These are phyloP conservation scores for Sander lucioperca DNA, from an alignment of 2,113 vertebrate species.

Conservation along the genomic window DNA sequence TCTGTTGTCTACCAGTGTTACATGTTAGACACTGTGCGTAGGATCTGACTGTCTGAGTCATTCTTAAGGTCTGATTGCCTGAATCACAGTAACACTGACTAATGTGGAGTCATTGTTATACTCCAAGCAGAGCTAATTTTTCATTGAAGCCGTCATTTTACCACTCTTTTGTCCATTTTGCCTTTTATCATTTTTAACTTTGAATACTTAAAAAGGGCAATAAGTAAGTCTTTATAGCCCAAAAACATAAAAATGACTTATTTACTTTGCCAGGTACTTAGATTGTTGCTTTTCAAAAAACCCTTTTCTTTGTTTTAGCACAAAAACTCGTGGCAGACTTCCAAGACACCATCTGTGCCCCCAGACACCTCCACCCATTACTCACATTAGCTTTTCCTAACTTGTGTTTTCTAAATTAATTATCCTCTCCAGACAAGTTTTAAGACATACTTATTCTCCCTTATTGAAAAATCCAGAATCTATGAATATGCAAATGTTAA, in stretches of 20 bases:
- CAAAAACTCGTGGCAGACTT: slow-evolving; percentile 30
- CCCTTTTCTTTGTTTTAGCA: slow-evolving; percentile 36
- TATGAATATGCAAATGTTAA: neutral
- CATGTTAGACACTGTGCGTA: slow-evolving; percentile 58
- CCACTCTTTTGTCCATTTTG: slow-evolving; percentile 15
- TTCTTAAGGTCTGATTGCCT: slow-evolving; percentile 61
- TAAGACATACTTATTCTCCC: neutral
- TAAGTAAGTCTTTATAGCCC: slow-evolving; percentile 21
- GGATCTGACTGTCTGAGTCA: slow-evolving; percentile 67
- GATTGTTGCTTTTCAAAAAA: slow-evolving; percentile 30
- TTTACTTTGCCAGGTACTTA: slow-evolving; percentile 10
- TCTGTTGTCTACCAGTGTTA: slow-evolving; percentile 41
- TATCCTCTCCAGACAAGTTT: slow-evolving; percentile 17
- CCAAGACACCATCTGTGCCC: slow-evolving; percentile 53
- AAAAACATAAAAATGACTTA: slow-evolving; percentile 25
- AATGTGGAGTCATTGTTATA: slow-evolving; percentile 54
- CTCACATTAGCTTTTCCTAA: slow-evolving; percentile 33
- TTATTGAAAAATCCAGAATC: neutral
- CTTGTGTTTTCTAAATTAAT: slow-evolving; percentile 34
- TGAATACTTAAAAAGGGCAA: slow-evolving; percentile 38
- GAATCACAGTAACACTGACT: slow-evolving; percentile 67
- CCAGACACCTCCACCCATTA: slow-evolving; percentile 35
- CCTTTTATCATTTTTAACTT: slow-evolving; percentile 40
- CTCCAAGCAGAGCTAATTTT: slow-evolving; percentile 48
- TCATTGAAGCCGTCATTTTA: slow-evolving; percentile 35